These are phyloP conservation scores for Meliscaeva auricollis DNA, from an alignment of 2,888 invertebrate genomes.

Conservation along the genomic window DNA sequence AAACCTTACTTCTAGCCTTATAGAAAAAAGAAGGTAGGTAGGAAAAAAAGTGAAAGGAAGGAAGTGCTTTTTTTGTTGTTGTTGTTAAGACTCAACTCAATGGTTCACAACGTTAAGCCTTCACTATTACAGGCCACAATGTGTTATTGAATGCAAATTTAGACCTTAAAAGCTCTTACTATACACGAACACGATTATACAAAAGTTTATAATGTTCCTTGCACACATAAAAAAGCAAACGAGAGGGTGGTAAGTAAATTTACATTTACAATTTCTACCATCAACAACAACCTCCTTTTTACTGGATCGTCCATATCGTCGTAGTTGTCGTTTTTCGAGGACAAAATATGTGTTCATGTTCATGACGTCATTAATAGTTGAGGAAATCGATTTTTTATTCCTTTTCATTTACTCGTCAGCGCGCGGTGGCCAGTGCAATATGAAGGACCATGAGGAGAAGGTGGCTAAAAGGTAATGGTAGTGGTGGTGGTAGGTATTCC, in stretches of 20 bases:
- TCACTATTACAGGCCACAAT: constrained; percentile 15
- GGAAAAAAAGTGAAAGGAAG: constrained; percentile 43
- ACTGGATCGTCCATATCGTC: not conserved
- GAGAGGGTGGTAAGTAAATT: constrained; percentile 20
- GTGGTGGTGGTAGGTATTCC: constrained; percentile 13
- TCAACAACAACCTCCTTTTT: not conserved
- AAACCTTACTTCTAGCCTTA: not conserved
- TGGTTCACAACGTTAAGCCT: constrained; percentile 4
- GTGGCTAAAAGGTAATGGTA: not conserved
- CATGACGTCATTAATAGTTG: constrained; percentile 59
- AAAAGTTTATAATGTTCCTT: constrained; percentile 5
- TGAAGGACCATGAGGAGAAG: constrained; percentile 7
- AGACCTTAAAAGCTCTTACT: constrained; percentile 51
- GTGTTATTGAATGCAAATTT: constrained; percentile 61
- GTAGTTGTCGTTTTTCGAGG: constrained; percentile 14
- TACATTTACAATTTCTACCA: constrained; percentile 44
- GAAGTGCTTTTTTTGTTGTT: constrained; percentile 14
- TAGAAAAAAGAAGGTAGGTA: not conserved
- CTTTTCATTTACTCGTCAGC: constrained; percentile 12
- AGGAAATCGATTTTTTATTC: constrained; percentile 62
- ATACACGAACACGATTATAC: constrained; percentile 32
- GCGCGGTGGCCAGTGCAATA: constrained; percentile 6
- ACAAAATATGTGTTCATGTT: constrained; percentile 41
- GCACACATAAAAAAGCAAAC: not conserved
- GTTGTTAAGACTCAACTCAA: constrained; percentile 13